phyloP scores from a whole-genome alignment of 2,888 invertebrate species.

The Pogonocherus hispidulus region DNA sequence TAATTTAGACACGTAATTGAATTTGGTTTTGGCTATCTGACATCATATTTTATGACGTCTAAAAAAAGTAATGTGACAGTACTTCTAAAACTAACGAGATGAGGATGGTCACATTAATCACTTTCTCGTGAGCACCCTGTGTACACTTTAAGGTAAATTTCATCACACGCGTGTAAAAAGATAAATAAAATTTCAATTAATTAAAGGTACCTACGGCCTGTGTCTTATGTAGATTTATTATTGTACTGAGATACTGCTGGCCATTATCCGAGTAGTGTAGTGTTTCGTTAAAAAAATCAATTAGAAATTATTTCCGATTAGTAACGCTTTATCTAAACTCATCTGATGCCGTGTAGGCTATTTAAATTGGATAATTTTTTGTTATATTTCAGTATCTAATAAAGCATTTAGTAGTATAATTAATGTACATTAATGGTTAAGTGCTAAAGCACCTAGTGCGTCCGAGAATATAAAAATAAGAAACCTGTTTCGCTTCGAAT shows the following conservation, averaged over 20 bases:
- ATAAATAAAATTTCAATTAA: neutral
- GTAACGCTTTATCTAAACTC: slow-evolving; percentile 39
- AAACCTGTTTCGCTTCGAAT: slow-evolving; percentile 33
- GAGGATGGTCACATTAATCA: too few species aligned
- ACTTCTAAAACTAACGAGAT: too few species aligned
- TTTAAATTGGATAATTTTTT: slow-evolving; percentile 29
- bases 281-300: slow-evolving; percentile 39
- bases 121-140: too few species aligned
- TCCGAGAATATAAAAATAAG: slow-evolving; percentile 26
- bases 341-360: slow-evolving; percentile 32
- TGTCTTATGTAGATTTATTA: neutral
- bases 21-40: too few species aligned
- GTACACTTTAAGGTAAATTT: too few species aligned
- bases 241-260: neutral
- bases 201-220: neutral
- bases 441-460: slow-evolving; percentile 37
- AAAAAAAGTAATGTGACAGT: too few species aligned
- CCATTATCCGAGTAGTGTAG: slow-evolving; percentile 8
- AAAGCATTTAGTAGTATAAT: slow-evolving; percentile 39
- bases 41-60: too few species aligned
- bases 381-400: slow-evolving; percentile 37
- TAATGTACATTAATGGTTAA: slow-evolving; percentile 40
- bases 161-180: neutral
- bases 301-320: slow-evolving; percentile 41
- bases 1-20: too few species aligned